phyloP scores from a whole-genome alignment of 2,888 invertebrate species.

The Allacma fusca region DNA sequence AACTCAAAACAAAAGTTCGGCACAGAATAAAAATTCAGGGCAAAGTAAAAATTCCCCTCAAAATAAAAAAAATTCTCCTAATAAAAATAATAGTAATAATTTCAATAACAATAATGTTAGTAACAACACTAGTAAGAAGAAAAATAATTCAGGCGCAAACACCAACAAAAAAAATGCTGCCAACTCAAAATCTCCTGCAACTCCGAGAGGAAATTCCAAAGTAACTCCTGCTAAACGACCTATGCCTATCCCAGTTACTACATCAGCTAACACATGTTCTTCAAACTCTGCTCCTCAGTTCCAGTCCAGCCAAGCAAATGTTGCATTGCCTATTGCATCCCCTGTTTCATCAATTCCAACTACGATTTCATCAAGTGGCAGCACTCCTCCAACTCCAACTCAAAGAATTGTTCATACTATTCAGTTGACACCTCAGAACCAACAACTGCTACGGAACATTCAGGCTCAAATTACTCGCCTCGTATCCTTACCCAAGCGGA shows the following conservation, averaged over 20 bases:
- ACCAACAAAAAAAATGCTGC: slow-evolving; percentile 17
- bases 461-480: slow-evolving; percentile 59
- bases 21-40: background rate
- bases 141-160: slow-evolving; percentile 14
- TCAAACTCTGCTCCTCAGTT: slow-evolving; percentile 17
- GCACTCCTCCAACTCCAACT: slow-evolving; percentile 20
- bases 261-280: slow-evolving; percentile 21
- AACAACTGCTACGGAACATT: slow-evolving; percentile 67
- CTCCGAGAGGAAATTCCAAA: slow-evolving; percentile 21
- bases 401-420: slow-evolving; percentile 72
- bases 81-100: slow-evolving; percentile 9
- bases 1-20: background rate
- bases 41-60: slow-evolving; percentile 33
- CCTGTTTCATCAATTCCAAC: background rate
- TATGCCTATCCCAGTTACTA: slow-evolving; percentile 3
- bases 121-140: slow-evolving; percentile 32
- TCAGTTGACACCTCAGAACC: slow-evolving; percentile 77
- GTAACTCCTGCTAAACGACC: slow-evolving; percentile 22
- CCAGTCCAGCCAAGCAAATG: background rate
- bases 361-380: slow-evolving; percentile 29
- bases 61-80: slow-evolving; percentile 13
- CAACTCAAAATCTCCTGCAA: slow-evolving; percentile 32
- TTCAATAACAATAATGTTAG: background rate
- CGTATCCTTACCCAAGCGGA: slow-evolving; percentile 54
- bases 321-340: background rate